Evolutionary conservation across 2,797 vertebrate genomes (phyloP).

Genomic region (Peromyscus aztecus): DNA sequence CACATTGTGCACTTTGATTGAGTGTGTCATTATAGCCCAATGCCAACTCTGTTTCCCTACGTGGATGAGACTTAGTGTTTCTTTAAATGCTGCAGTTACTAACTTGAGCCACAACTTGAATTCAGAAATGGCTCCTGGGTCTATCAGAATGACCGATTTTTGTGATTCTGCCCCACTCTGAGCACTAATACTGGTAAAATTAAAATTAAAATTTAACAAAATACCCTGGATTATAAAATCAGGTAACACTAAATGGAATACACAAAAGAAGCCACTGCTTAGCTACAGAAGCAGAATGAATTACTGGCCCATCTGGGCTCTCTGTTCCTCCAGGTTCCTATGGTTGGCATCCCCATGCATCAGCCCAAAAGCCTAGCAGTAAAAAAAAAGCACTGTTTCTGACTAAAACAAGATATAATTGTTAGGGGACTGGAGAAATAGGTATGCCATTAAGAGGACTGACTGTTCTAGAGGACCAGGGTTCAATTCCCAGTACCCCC

Average conservation of each 20-base stretch:
- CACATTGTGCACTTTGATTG: not conserved
- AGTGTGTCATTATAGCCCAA: not conserved
- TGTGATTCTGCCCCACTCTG: not conserved
- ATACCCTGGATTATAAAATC: not conserved
- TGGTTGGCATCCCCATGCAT: not conserved
- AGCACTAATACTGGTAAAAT: conserved; percentile 1
- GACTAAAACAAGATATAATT: not conserved
- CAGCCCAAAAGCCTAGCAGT: not conserved
- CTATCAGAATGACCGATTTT: not conserved
- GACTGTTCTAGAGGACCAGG: not conserved
- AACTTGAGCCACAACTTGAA: not conserved
- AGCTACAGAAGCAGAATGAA: not conserved
- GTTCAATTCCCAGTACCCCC: not conserved
- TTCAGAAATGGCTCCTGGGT: not conserved
- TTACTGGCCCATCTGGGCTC: not conserved
- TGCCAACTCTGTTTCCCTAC: not conserved
- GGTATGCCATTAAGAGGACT: not conserved
- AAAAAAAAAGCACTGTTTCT: not conserved
- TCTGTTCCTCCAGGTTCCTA: not conserved
- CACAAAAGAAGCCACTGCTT: not conserved
- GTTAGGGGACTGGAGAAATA: not conserved
- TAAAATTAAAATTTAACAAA: not conserved
- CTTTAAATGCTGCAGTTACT: not conserved
- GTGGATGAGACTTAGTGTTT: not conserved
- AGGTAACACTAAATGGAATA: conserved; percentile 10